Percentiles rank a stretch among this genome's conserved stretches.
phyloP scores from a whole-genome alignment of 2,113 vertebrate genomes.

The Ailuropoda melanoleuca region DNA sequence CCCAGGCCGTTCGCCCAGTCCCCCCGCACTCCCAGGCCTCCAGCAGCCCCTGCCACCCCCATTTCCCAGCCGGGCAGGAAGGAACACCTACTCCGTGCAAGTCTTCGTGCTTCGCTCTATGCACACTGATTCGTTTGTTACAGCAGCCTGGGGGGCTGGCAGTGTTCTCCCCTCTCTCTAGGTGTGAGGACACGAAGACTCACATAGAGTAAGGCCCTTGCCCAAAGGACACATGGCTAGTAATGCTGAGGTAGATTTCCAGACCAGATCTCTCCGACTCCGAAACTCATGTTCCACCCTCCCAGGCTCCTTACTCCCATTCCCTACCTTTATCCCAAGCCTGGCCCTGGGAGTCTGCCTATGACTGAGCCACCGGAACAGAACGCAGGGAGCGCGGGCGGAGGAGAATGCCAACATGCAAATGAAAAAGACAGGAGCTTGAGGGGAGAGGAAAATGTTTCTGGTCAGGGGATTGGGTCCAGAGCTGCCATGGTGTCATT shows the following conservation, averaged over 20 bases:
- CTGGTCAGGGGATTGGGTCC: background rate
- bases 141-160: background rate
- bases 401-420: background rate
- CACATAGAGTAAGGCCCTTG: background rate
- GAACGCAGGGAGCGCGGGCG: rapidly evolving
- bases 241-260: background rate
- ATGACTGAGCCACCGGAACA: background rate
- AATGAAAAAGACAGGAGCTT: background rate
- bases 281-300: background rate
- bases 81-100: background rate
- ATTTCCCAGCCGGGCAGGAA: background rate
- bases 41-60: background rate
- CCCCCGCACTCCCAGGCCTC: background rate
- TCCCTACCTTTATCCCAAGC: background rate
- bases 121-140: background rate
- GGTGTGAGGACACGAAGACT: background rate
- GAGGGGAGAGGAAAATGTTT: background rate
- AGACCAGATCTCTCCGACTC: background rate
- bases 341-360: background rate
- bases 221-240: background rate
- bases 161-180: background rate
- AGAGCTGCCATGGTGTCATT: conserved; percentile 54
- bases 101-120: background rate
- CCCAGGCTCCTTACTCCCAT: background rate
- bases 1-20: background rate